Conservation (phyloP, 2,888 invertebrate species). For the Phlogophora meticulosa region DNA sequence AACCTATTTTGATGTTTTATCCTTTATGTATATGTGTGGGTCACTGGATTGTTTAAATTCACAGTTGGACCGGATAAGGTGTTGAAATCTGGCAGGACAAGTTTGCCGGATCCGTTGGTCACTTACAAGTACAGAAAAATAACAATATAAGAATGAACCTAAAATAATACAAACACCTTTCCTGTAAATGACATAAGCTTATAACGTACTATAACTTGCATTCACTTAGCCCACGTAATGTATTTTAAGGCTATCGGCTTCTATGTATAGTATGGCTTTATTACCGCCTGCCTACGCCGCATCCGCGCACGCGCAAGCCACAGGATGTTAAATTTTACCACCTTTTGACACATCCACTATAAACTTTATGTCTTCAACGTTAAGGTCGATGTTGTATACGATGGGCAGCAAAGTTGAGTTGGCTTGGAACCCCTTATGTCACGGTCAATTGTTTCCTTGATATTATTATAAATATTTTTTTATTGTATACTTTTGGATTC, state of each 20-base stretch:
- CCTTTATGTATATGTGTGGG: no score
- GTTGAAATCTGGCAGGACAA: no score
- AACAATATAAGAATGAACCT: neutral
- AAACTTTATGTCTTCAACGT: conserved; percentile 25
- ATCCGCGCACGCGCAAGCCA: conserved; percentile 83
- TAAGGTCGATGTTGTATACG: conserved; percentile 51
- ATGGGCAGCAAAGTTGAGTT: neutral
- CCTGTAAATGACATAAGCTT: conserved; percentile 28
- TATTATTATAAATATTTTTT: conserved; percentile 61
- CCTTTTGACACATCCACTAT: conserved; percentile 10
- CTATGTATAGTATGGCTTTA: conserved; percentile 68
- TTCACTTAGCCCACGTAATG: conserved; percentile 56
- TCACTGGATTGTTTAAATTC: no score
- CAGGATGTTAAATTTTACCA: conserved; percentile 79
- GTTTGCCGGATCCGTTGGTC: no score
- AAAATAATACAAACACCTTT: neutral
- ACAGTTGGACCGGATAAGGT: no score
- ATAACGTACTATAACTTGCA: conserved; percentile 28
- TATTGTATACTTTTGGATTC: conserved; percentile 12
- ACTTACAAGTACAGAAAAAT: no score
- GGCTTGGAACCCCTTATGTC: conserved; percentile 67
- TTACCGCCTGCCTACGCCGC: conserved; percentile 76
- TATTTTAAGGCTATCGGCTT: conserved; percentile 68
- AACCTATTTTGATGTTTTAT: no score
- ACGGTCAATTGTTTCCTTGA: conserved; percentile 73